phyloP scores from a whole-genome alignment of 1,140 invertebrate genomes.

The Saccostrea glomerata region DNA sequence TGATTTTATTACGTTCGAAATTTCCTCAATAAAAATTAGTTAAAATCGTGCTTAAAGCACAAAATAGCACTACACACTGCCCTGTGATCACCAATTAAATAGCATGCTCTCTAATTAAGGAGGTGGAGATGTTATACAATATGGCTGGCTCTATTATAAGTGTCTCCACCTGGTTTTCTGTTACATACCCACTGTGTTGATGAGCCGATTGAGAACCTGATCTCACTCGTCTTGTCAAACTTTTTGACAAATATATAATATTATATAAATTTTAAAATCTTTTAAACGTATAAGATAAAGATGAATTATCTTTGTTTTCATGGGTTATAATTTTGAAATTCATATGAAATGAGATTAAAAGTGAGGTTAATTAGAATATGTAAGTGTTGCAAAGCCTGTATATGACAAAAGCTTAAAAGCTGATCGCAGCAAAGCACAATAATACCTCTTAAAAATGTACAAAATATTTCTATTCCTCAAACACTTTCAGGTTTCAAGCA shows the following conservation, averaged over 20 bases:
- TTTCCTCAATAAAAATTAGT: not conserved
- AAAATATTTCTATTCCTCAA: not conserved
- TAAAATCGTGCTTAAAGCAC: conserved; percentile 21
- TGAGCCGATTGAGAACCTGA: conserved; percentile 19
- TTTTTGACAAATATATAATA: conserved; percentile 31
- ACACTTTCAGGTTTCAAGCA: not conserved
- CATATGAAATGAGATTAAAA: not conserved
- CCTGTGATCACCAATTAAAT: conserved; percentile 12
- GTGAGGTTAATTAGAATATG: conserved; percentile 7
- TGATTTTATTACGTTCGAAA: not conserved
- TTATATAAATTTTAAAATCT: not conserved
- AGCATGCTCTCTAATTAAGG: conserved; percentile 26
- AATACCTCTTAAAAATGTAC: not conserved
- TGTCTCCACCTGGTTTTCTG: conserved; percentile 29
- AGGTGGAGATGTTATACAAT: conserved; percentile 37
- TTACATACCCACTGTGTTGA: conserved; percentile 27
- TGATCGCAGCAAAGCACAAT: not conserved
- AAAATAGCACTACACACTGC: conserved; percentile 33
- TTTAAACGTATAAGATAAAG: not conserved
- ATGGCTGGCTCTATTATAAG: conserved; percentile 8
- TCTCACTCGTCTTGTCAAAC: conserved; percentile 21
- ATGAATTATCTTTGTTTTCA: not conserved
- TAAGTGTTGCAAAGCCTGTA: conserved; percentile 8
- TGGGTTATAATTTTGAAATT: not conserved
- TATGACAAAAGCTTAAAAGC: not conserved